These are phyloP conservation scores for Protophormia terraenovae DNA, from an alignment of 2,888 invertebrate genomes.

Conservation along the genomic window DNA sequence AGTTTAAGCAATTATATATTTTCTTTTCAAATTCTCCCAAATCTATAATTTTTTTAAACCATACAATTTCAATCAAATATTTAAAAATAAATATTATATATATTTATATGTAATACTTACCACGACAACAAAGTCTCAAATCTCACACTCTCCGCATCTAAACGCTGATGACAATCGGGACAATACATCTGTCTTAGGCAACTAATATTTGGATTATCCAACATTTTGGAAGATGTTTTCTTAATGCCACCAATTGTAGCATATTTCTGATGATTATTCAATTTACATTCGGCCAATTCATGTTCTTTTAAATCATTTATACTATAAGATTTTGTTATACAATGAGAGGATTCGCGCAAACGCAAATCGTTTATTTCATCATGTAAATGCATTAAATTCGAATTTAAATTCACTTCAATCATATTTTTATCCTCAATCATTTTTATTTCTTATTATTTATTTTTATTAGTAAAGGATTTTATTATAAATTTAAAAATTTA, in stretches of 20 bases:
- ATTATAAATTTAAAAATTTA: neutral
- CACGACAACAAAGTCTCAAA: slow-evolving; percentile 73
- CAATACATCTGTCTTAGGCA: slow-evolving; percentile 77
- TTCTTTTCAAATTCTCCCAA: no score
- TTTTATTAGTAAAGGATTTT: neutral
- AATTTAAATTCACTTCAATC: slow-evolving; percentile 74
- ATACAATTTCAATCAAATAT: no score
- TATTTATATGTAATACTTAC: no score
- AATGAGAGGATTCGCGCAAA: slow-evolving; percentile 55
- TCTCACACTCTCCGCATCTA: slow-evolving; percentile 73
- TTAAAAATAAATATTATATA: no score
- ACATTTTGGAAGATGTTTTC: neutral
- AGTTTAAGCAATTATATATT: no score
- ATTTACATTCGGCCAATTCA: neutral
- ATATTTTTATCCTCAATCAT: slow-evolving; percentile 70
- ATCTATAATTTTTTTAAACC: no score
- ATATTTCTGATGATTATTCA: slow-evolving; percentile 59
- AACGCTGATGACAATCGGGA: slow-evolving; percentile 75
- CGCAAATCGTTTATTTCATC: slow-evolving; percentile 52
- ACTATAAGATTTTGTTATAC: slow-evolving; percentile 66
- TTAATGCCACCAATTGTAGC: slow-evolving; percentile 45
- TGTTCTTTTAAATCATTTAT: slow-evolving; percentile 39
- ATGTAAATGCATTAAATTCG: slow-evolving; percentile 31
- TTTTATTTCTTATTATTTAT: neutral
- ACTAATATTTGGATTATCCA: slow-evolving; percentile 69